Evolutionary conservation across 2,888 invertebrate genomes (phyloP).

Genomic region (Drosophila meridiana): DNA sequence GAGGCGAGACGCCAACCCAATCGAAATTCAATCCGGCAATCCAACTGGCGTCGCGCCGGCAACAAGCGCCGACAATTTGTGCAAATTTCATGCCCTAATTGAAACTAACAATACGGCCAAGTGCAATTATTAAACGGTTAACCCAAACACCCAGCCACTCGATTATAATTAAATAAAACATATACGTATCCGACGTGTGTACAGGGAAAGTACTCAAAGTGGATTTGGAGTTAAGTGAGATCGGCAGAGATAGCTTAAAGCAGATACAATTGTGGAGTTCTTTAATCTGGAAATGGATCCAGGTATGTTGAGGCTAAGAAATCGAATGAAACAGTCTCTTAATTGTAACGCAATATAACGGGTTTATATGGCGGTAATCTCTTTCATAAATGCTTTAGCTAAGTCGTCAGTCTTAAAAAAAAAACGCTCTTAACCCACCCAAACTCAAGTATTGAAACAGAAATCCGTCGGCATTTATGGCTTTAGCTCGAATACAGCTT

Average conservation of each 20-base stretch:
- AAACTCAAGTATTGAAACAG: neutral
- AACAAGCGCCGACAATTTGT: conserved; percentile 64
- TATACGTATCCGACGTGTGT: conserved; percentile 5
- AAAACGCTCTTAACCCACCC: neutral
- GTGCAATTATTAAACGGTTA: conserved; percentile 70
- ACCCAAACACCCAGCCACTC: conserved; percentile 18
- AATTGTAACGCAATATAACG: neutral
- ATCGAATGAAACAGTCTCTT: neutral
- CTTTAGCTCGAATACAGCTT: conserved; percentile 18
- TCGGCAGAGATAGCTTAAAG: conserved; percentile 32
- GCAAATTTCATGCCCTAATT: conserved; percentile 78
- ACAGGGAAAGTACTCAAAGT: conserved; percentile 50
- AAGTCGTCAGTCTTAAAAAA: neutral
- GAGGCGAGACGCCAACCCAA: conserved; percentile 25
- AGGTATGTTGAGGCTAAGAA: conserved; percentile 45
- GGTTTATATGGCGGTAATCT: neutral
- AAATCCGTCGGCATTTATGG: conserved; percentile 39
- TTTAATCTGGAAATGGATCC: conserved; percentile 73
- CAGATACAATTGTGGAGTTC: conserved; percentile 68
- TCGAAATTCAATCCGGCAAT: conserved; percentile 54
- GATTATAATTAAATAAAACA: conserved; percentile 40
- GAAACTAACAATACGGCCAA: conserved; percentile 74
- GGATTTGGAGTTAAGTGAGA: conserved; percentile 23
- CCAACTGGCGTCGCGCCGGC: conserved; percentile 66
- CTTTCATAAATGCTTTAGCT: neutral